phyloP scores from a whole-genome alignment of 2,797 vertebrate genomes.

The Carduelis carduelis region DNA sequence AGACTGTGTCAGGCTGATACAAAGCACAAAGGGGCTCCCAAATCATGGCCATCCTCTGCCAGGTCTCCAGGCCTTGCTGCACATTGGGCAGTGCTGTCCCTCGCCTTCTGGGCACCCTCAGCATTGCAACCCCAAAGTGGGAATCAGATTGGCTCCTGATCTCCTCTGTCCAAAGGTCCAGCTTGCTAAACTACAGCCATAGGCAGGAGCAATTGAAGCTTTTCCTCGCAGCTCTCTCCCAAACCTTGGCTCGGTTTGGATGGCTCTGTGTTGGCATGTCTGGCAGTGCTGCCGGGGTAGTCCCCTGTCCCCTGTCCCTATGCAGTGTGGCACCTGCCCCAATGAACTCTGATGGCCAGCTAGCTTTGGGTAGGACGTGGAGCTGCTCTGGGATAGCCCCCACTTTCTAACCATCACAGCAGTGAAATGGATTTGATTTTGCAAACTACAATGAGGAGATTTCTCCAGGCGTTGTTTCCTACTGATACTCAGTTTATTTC shows the following conservation, averaged over 20 bases:
- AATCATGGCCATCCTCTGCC: neutral
- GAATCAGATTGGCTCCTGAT: neutral
- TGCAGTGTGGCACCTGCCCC: neutral
- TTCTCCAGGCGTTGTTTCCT: neutral
- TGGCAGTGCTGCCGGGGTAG: neutral
- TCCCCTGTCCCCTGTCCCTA: fast-evolving
- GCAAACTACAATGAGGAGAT: neutral
- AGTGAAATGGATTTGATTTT: neutral
- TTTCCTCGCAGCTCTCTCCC: neutral
- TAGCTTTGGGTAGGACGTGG: neutral
- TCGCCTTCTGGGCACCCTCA: neutral
- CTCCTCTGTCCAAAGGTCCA: neutral
- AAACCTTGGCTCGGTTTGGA: neutral
- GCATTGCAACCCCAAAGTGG: neutral
- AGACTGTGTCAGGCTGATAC: neutral
- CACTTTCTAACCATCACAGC: neutral
- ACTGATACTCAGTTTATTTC: neutral
- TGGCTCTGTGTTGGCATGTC: neutral
- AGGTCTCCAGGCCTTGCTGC: neutral
- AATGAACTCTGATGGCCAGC: neutral
- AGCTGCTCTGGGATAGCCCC: neutral
- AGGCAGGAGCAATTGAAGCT: neutral
- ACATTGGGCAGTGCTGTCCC: neutral
- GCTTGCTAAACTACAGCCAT: neutral
- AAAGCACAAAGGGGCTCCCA: slow-evolving; percentile 20